Percentiles rank a stretch among this genome's conserved stretches.
phyloP scores from a whole-genome alignment of 2,113 vertebrate species.

The Agapornis roseicollis region DNA sequence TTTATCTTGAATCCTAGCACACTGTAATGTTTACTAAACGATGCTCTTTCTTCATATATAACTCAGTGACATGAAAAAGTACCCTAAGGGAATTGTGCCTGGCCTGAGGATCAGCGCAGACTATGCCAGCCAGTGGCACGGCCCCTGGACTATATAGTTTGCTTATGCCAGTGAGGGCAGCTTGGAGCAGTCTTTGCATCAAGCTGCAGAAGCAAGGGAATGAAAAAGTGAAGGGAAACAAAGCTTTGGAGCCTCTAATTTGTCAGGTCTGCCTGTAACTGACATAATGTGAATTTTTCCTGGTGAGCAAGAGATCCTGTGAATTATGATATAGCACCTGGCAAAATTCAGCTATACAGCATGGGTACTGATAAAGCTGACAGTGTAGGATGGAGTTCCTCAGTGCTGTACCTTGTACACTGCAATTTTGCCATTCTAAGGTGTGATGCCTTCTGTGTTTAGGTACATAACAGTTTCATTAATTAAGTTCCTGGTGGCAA shows the following conservation, averaged over 20 bases:
- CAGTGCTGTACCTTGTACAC: background rate
- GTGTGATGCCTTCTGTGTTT: background rate
- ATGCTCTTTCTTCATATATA: background rate
- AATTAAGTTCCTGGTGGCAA: background rate
- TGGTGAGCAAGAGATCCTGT: background rate
- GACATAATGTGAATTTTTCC: background rate
- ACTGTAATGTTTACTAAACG: background rate
- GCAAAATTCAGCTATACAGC: background rate
- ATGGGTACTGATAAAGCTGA: background rate
- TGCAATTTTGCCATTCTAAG: background rate
- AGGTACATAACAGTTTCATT: background rate
- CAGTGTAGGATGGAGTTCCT: background rate
- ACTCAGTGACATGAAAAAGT: background rate
- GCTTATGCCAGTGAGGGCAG: background rate
- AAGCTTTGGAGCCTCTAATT: background rate
- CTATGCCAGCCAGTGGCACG: rapidly evolving
- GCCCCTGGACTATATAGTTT: rapidly evolving
- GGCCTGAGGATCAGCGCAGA: background rate
- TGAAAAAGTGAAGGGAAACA: rapidly evolving
- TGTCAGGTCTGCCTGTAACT: background rate
- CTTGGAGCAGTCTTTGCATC: background rate
- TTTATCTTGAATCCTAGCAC: background rate
- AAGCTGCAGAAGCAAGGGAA: background rate
- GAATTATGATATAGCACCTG: background rate
- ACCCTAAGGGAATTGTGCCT: background rate